Conservation (phyloP, 2,888 invertebrate species). For the Erebia aethiops region DNA sequence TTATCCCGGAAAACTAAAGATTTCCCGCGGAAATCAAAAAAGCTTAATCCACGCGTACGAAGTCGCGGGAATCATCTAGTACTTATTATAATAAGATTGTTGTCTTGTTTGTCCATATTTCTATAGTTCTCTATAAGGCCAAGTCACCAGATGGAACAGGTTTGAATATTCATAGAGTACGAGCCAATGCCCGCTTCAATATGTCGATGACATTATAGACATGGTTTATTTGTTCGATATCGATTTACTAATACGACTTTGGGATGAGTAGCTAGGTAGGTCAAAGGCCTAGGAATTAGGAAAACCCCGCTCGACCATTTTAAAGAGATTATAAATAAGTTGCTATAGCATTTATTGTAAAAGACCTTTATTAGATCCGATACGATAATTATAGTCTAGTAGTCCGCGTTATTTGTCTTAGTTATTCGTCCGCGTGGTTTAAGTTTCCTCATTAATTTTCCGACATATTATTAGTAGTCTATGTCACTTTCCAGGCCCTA, state of each 20-base stretch:
- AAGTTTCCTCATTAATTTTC: no score
- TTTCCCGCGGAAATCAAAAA: no score
- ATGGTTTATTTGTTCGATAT: slow-evolving; percentile 56
- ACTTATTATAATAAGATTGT: slow-evolving; percentile 1
- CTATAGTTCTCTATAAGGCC: slow-evolving; percentile 14
- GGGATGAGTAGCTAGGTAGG: slow-evolving; percentile 7
- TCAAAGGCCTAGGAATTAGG: not conserved
- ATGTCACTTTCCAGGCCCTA: no score
- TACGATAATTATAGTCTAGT: no score
- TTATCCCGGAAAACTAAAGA: not conserved
- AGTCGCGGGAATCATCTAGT: not conserved
- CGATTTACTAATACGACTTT: slow-evolving; percentile 41
- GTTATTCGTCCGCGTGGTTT: no score
- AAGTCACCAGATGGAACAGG: slow-evolving; percentile 52
- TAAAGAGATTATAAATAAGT: no score
- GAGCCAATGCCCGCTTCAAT: slow-evolving; percentile 61
- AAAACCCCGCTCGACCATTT: no score
- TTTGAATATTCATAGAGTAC: slow-evolving; percentile 70
- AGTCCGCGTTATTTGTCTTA: no score
- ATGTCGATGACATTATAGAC: slow-evolving; percentile 71
- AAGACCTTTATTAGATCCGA: no score
- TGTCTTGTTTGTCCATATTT: slow-evolving; percentile 21
- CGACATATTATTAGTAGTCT: no score
- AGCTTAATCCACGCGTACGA: no score
- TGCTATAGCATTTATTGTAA: no score